Evolutionary conservation across 2,888 invertebrate genomes (phyloP).

Genomic region (Sphaerophoria rueppellii): DNA sequence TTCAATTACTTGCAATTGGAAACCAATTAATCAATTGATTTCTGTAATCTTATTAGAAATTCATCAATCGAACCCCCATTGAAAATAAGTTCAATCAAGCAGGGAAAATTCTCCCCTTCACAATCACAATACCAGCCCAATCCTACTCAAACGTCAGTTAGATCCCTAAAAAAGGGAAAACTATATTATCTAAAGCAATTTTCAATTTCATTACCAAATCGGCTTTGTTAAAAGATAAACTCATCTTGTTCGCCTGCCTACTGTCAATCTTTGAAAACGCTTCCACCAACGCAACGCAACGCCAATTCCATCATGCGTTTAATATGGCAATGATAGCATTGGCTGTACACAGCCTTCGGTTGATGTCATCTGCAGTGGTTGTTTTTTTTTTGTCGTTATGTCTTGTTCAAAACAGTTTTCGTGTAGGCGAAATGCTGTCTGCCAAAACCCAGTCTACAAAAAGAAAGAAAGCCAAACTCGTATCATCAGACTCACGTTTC

Average conservation of each 20-base stretch:
- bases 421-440: constrained; percentile 44
- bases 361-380: constrained; percentile 10
- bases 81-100: too few species aligned
- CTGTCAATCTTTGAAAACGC: not conserved
- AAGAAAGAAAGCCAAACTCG: constrained; percentile 14
- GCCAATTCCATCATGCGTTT: not conserved
- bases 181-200: constrained; percentile 4
- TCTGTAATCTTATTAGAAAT: too few species aligned
- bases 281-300: constrained; percentile 45
- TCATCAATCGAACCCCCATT: too few species aligned
- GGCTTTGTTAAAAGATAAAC: constrained; percentile 6
- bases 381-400: not conserved
- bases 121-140: too few species aligned
- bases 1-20: too few species aligned
- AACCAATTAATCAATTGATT: too few species aligned
- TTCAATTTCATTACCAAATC: constrained; percentile 61
- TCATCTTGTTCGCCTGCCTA: constrained; percentile 25
- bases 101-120: too few species aligned
- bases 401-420: not conserved
- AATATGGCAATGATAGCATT: constrained; percentile 28
- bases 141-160: too few species aligned
- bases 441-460: constrained; percentile 35
- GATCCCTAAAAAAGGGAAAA: too few species aligned
- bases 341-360: constrained; percentile 5
- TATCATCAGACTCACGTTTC: constrained; percentile 37